These are phyloP conservation scores for Cerastis leucographa DNA, from an alignment of 2,888 invertebrate genomes.

Conservation along the genomic window DNA sequence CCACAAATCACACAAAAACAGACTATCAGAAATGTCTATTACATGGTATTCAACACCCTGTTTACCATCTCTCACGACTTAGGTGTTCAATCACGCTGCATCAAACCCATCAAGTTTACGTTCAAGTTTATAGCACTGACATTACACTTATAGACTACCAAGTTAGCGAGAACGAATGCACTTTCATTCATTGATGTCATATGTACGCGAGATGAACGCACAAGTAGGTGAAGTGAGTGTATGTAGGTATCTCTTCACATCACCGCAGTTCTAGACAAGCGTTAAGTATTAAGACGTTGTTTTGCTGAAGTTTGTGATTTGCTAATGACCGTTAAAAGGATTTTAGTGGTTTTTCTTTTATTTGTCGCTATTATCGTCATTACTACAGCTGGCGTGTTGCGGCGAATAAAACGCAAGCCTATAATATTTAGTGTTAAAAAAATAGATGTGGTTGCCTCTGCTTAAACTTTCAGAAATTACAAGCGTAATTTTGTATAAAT, in stretches of 20 bases:
- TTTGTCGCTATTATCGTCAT: not conserved
- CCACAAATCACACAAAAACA: not conserved
- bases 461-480: not conserved
- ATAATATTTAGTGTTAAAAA: too few relatives aligned
- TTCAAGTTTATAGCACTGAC: conserved; percentile 50
- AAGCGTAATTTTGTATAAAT: not conserved
- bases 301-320: conserved; percentile 13
- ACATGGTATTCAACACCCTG: not conserved
- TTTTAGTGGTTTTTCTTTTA: not conserved
- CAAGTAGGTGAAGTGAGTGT: conserved; percentile 31
- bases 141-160: conserved; percentile 36
- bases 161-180: conserved; percentile 58
- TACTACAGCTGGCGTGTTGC: too few relatives aligned
- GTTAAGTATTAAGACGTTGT: not conserved
- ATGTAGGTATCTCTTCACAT: conserved; percentile 37
- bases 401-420: too few relatives aligned
- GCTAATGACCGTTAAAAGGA: not conserved
- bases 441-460: not conserved
- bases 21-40: conserved; percentile 1
- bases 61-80: conserved; percentile 29
- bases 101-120: conserved; percentile 46
- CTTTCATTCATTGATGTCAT: conserved; percentile 69
- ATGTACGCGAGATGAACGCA: conserved; percentile 60
- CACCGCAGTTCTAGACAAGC: conserved; percentile 21
- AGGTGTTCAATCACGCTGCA: conserved; percentile 23